Base-by-base conservation (phyloP, 2,888 invertebrate genomes). In the Hemithea aestivaria region DNA sequence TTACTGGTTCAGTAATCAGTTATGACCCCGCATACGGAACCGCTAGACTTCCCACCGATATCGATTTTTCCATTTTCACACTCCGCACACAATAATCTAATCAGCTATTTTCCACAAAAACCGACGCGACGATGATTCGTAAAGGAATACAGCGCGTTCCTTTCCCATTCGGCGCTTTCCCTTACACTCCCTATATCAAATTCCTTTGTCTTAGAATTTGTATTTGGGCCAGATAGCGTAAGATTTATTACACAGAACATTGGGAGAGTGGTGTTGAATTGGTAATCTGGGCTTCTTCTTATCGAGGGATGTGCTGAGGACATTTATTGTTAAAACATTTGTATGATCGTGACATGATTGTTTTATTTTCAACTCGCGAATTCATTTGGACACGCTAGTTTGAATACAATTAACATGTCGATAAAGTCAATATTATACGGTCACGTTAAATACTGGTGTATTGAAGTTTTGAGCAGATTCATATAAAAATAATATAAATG, bases 221-320 rank as follows among this genome's bases (percentile, higher is more conserved):
- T 48, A 42, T 40, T 43, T 45, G 23, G 36, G 35, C 37, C 30
- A 44, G 48, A 45, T 46, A 51, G 40, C 27, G 11, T 23, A 40
- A 46, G 48, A 53, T 51, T 53, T 53, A 53, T 51, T 34, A 45
- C 36, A 25, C 31, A 38, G 40, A 37, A 42, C 35, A 40, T 50
- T 45, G 39, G 40, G 33, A 35, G 31, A 48, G 35, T 35, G 22
- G 40, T 40, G 40, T 44, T 40, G 44, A 48, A 53, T 55, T 51
- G 44, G 50, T 42, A 45, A 48, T 37, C 46, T 41, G 30, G 40
- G 45, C 47, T 48, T 33, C 16, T 38, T 40, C 37, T 43, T 33
- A 30, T 33, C 28, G 33, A 30, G 35, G 27, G 35, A 22, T 21
- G 23, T 27, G 31, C 6, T 25, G 7, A 41, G 29, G 27, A 1